Conservation (phyloP, 30 jellyfish, hydroid and myxozoan genomes). For the Sanderia malayensis region DNA sequence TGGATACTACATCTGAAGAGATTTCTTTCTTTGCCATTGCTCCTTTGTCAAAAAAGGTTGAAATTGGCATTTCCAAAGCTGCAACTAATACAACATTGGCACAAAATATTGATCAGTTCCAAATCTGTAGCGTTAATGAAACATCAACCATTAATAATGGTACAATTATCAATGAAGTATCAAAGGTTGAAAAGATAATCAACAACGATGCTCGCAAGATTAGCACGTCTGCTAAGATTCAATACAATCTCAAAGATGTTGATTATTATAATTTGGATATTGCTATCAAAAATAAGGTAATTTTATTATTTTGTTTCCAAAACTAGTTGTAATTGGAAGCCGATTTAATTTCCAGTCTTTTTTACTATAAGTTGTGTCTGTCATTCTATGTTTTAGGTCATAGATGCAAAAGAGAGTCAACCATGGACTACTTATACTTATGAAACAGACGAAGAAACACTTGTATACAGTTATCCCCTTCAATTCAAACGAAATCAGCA, state of each 20-base stretch:
- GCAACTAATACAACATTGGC: background rate
- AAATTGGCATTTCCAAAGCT: background rate
- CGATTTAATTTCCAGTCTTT: background rate
- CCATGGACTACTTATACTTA: constrained; percentile 25
- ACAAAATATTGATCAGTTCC: background rate
- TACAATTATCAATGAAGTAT: background rate
- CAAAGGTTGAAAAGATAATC: background rate
- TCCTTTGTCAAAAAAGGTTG: background rate
- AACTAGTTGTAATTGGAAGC: background rate
- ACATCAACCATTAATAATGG: background rate
- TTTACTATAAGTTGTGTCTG: background rate
- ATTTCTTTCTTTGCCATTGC: constrained; percentile 5
- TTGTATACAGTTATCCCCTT: constrained; percentile 12
- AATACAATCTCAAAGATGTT: background rate
- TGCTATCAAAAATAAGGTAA: background rate
- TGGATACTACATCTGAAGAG: background rate
- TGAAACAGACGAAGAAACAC: constrained; percentile 15
- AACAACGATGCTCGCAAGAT: background rate
- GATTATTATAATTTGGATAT: background rate
- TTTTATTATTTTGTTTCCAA: background rate
- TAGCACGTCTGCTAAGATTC: background rate
- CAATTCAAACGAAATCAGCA: constrained; percentile 22
- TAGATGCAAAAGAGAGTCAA: background rate
- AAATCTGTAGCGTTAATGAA: background rate
- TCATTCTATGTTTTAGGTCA: background rate